Evolutionary conservation across 2,888 invertebrate genomes (phyloP), one percentile per base, ranked within the genome.

Genomic region (Drosophila mulleri): DNA sequence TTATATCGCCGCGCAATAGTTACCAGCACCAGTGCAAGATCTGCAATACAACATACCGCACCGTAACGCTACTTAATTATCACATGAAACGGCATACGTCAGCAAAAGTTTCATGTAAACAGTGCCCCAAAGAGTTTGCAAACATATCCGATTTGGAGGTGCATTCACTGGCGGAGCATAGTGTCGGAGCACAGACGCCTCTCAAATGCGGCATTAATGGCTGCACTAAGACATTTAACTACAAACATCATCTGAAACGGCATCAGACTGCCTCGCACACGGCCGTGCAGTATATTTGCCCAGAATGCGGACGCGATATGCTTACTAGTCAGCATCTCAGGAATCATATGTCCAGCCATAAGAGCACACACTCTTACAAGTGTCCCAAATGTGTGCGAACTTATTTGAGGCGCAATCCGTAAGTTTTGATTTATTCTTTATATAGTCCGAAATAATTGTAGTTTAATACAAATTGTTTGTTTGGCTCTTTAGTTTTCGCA

Each of bases 161-260:
- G 7, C 78, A 80, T 11, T 41, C 60, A 12, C 32, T 48, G 39
- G 48, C 78, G 1, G 72, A 72, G 4, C 89, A 90, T 47, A 65
- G 66, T 14, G 75, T 67, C 16, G 78, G 72, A 26, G 44, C 64
- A 59, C 72, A 76, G 0, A 47, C 63, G 57, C 73, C 78, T 0
- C 71, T 89, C 2, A 82, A 72, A 29, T 91, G 91, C 26, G 56
- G 58, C 1, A 37, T 82, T 0, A 67, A 88, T 57, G 77, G 73
- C 11, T 91, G 91, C 53, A 58, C 54, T 0, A 91, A 90, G 67
- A 78, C 74, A 7, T 91, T 90, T 44, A 83, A 76, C 37, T 91
- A 82, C 60, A 77, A 86, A 26, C 88, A 90, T 72, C 91, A 91
- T 60, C 52, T 91, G 48, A 88, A 85, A 29, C 81, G 91, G 2